These are phyloP conservation scores for Calliphora vomitoria DNA, from an alignment of 2,888 invertebrate species.

Conservation along the genomic window DNA sequence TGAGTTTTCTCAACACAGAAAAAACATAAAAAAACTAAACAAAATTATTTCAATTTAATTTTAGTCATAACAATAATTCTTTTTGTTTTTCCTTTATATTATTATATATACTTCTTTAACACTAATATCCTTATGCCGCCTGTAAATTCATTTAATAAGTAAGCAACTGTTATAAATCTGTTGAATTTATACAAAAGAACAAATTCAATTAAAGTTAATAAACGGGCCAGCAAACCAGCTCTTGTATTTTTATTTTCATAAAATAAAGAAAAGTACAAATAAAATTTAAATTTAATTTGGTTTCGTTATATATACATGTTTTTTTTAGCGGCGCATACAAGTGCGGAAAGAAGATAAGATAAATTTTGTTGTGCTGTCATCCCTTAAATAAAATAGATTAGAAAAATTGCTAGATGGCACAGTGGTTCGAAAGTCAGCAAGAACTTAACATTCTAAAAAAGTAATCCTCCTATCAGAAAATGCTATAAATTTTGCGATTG, in stretches of 20 bases:
- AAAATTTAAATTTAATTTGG: conserved; percentile 26
- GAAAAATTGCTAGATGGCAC: background rate
- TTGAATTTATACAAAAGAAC: conserved; percentile 43
- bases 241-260: conserved; percentile 9
- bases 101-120: background rate
- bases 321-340: background rate
- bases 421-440: background rate
- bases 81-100: background rate
- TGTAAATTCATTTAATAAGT: conserved; percentile 24
- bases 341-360: background rate
- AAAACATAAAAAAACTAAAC: background rate
- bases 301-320: background rate
- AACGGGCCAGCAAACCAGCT: conserved; percentile 17
- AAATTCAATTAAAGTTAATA: conserved; percentile 56
- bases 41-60: conserved; percentile 51
- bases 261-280: background rate
- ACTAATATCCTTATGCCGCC: background rate
- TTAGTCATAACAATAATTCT: conserved; percentile 35
- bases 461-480: no score
- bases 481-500: no score
- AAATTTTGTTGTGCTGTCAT: conserved; percentile 5
- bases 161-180: conserved; percentile 45
- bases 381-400: background rate
- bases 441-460: no score
- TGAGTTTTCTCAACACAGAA: no score